These are phyloP conservation scores for Naso thynnoides DNA, from an alignment of 2,797 vertebrate genomes.

Conservation along the genomic window DNA sequence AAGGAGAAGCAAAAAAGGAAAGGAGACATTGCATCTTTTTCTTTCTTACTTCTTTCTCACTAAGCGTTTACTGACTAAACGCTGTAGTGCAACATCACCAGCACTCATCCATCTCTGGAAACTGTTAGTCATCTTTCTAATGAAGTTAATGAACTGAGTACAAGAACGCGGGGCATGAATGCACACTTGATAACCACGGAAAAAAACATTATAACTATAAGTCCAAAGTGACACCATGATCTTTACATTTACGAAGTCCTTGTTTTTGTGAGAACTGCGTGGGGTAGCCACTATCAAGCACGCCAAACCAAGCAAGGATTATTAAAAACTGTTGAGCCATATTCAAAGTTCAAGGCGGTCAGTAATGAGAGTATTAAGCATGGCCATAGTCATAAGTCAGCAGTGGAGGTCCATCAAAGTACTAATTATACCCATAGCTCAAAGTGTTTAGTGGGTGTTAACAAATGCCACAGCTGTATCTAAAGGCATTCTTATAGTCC, in stretches of 20 bases:
- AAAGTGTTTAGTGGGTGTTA: conserved; percentile 41
- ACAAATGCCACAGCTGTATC: conserved; percentile 35
- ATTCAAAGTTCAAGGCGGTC: conserved; percentile 29
- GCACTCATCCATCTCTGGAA: conserved; percentile 17
- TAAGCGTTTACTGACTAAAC: conserved; percentile 18
- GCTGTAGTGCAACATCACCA: conserved; percentile 14
- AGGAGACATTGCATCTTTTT: conserved; percentile 16
- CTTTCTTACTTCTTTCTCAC: no score
- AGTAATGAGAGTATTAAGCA: conserved; percentile 49
- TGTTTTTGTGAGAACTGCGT: conserved; percentile 9
- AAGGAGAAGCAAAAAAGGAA: conserved; percentile 14
- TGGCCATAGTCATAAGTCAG: conserved; percentile 52
- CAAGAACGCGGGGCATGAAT: conserved; percentile 19
- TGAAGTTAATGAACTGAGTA: conserved; percentile 39
- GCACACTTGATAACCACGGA: conserved; percentile 12
- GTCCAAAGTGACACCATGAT: background rate
- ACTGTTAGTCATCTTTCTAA: conserved; percentile 25
- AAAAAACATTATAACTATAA: conserved; percentile 17
- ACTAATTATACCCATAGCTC: conserved; percentile 54
- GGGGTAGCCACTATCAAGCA: background rate
- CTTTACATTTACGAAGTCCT: conserved; percentile 14
- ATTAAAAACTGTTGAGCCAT: conserved; percentile 21
- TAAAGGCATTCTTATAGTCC: conserved; percentile 10
- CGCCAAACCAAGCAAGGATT: conserved; percentile 9
- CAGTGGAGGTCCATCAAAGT: conserved; percentile 51